Base-by-base conservation (phyloP, 2,113 vertebrate species). In the Uropsilus gracilis region DNA sequence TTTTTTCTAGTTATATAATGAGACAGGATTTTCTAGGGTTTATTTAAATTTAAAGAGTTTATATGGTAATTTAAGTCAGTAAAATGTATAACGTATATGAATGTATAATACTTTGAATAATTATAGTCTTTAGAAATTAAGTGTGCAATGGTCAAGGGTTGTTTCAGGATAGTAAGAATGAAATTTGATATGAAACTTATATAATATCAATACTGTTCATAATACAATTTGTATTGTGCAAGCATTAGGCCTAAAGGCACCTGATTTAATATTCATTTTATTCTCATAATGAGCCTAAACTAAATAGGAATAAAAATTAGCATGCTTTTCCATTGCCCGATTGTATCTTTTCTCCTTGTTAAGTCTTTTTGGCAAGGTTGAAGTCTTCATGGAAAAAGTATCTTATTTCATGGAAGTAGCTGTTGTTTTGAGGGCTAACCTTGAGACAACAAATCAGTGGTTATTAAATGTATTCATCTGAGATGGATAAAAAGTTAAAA, bases 21-120 rank as follows among this genome's bases (percentile, higher is more conserved):
- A 82, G 5, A 32, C 5, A 77, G 34, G 14, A 81, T 88, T 91
- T 73, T 66, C 68, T 81, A 59, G 22, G 6, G 12, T 81, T 85
- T 64, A 72, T 85, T 95, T 90, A 53, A 75, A 80, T 95, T 92
- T 78, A 24, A 94, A 48, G 48, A 61, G 13, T 2, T 86, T 96
- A n/a, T 26, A 48, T 46, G 39, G 3, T 77, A 91, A 72, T 89
- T 95, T 59, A 42, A 81, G 22, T 55, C 24, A 37, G 24, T 13
- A 63, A 86, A 90, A 83, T 91, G 3, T n/a, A 64, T 37, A 61
- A 28, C 28, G 22, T 61, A 28, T 53, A 53, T 53, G 18, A 50
- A 53, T 53, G 18, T 53, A 53, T 18, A 81, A 66, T 76, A 4
- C 1, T 91, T 86, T 94, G 28, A 93, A 39, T 78, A 61, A 20